Evolutionary conservation across 2,888 invertebrate species (phyloP).

Genomic region (Orchesella flavescens): DNA sequence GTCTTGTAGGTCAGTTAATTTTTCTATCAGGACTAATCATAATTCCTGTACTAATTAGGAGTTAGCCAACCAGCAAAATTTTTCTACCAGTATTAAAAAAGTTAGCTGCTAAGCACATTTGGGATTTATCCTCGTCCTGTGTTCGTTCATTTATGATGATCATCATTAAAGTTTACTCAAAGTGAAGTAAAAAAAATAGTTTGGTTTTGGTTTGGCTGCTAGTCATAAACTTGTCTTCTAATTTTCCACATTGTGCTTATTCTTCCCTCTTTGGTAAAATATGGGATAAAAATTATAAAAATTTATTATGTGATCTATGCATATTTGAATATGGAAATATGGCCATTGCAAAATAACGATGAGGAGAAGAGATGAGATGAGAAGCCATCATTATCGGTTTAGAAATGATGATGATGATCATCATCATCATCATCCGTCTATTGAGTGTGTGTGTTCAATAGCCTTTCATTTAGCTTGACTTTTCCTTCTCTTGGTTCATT

Average conservation of each 20-base stretch:
- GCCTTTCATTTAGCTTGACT: conserved; percentile 3
- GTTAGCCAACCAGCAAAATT: conserved; percentile 21
- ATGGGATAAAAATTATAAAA: conserved; percentile 42
- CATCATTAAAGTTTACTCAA: background rate
- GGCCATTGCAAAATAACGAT: no score
- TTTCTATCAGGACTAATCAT: conserved; percentile 49
- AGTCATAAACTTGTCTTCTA: conserved; percentile 25
- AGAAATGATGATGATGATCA: background rate
- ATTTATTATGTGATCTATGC: conserved; percentile 49
- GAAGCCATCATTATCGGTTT: background rate
- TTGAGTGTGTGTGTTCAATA: conserved; percentile 14
- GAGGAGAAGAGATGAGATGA: no score
- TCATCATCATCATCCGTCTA: background rate
- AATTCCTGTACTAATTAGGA: conserved; percentile 52
- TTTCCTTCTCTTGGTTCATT: conserved; percentile 28
- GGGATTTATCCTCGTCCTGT: background rate
- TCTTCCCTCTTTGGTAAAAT: background rate
- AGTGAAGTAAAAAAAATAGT: background rate
- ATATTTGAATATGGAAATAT: conserved; percentile 13
- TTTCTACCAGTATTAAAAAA: background rate
- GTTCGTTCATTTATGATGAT: background rate
- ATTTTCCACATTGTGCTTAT: conserved; percentile 43
- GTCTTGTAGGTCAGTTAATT: background rate
- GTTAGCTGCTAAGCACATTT: background rate
- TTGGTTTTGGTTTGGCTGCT: background rate